Percentiles rank a stretch among this genome's conserved stretches.
These are phyloP conservation scores for Tricholaema leucomelas DNA, from an alignment of 2,113 vertebrate genomes.

Conservation along the genomic window DNA sequence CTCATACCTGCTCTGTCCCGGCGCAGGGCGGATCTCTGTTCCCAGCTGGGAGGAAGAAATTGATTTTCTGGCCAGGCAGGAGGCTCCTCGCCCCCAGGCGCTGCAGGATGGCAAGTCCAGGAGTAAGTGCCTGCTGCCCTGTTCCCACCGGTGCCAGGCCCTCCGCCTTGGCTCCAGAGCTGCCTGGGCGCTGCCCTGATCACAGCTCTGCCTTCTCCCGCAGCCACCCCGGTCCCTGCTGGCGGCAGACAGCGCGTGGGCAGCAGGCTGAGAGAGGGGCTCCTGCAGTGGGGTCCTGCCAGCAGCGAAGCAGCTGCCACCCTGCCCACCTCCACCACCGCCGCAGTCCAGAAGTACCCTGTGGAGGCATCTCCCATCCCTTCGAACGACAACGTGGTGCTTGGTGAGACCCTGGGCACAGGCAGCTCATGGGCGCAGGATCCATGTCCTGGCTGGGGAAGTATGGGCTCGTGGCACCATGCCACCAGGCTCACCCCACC, in stretches of 20 bases:
- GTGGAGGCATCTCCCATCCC: conserved; percentile 63
- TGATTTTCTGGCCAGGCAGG: conserved; percentile 82
- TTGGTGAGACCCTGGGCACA: conserved; percentile 72
- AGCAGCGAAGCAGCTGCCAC: not conserved
- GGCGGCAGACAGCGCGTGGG: not conserved
- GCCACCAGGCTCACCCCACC: not conserved
- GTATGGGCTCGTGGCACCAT: not conserved
- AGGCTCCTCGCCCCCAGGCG: conserved; percentile 18
- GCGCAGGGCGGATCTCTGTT: not conserved
- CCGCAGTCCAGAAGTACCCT: conserved; percentile 61
- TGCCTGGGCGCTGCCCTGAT: accelerated
- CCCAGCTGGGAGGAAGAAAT: conserved; percentile 87
- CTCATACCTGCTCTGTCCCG: accelerated
- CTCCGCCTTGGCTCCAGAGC: not conserved
- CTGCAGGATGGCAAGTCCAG: conserved; percentile 68
- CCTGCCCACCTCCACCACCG: not conserved
- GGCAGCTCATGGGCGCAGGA: not conserved
- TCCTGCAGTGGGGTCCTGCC: accelerated
- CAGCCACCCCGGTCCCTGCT: not conserved
- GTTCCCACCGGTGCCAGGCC: accelerated
- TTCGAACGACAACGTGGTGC: conserved; percentile 70
- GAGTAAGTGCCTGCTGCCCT: not conserved
- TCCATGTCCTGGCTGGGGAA: not conserved
- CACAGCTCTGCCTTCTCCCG: not conserved
- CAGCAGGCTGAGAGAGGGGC: not conserved